These are phyloP conservation scores for Mustela nigripes DNA, from an alignment of 2,113 vertebrate genomes.

Conservation along the genomic window DNA sequence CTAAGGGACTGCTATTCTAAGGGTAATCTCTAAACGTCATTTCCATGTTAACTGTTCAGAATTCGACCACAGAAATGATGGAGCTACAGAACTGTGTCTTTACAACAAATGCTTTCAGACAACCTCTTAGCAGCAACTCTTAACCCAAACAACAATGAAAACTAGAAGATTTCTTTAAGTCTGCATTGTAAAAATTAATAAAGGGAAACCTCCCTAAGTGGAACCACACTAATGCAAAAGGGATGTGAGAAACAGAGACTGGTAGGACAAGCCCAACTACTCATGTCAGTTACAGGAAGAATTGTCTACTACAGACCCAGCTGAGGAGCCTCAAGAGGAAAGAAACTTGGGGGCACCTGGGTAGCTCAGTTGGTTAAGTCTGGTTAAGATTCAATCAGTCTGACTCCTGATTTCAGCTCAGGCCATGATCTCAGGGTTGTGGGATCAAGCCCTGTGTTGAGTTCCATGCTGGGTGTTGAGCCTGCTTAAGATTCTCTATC, in stretches of 20 bases:
- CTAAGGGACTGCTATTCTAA: background rate
- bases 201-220: background rate
- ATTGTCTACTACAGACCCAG: background rate
- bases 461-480: background rate
- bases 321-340: background rate
- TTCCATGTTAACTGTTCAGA: background rate
- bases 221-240: background rate
- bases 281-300: background rate
- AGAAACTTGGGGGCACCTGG: background rate
- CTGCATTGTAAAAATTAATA: background rate
- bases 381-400: too few species aligned
- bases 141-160: constrained; percentile 40
- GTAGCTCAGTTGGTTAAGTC: too few species aligned
- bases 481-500: background rate
- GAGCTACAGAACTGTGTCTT: background rate
- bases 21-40: constrained; percentile 25
- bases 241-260: background rate
- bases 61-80: background rate
- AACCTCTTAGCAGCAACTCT: background rate
- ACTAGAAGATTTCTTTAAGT: background rate
- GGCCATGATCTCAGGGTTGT: too few species aligned
- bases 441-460: background rate
- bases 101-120: background rate
- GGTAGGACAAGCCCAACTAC: background rate
- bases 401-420: too few species aligned